These are phyloP conservation scores for Agrotis ipsilon DNA, from an alignment of 2,888 invertebrate genomes.

Conservation along the genomic window DNA sequence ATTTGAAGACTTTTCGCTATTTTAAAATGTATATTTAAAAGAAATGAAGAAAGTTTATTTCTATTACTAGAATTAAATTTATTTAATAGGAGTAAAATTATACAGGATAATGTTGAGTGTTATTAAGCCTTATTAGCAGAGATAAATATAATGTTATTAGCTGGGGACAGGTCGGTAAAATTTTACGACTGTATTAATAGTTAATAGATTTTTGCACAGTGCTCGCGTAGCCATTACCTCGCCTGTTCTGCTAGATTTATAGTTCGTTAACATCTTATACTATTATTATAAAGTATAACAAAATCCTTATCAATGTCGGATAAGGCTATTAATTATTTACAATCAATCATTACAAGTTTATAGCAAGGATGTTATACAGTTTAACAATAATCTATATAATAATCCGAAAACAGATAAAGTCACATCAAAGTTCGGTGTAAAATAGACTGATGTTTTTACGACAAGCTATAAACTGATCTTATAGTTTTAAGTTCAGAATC, in stretches of 20 bases:
- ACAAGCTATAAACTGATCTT: constrained; percentile 79
- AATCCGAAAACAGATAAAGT: constrained; percentile 75
- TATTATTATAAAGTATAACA: constrained; percentile 32
- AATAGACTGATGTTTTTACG: constrained; percentile 82
- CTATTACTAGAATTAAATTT: not conserved
- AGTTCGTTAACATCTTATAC: constrained; percentile 40
- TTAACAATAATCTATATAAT: constrained; percentile 74
- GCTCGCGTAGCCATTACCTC: constrained; percentile 21
- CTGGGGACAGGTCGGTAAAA: constrained; percentile 4
- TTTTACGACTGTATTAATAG: constrained; percentile 37
- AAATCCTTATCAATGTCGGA: constrained; percentile 43
- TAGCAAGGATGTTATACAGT: constrained; percentile 68
- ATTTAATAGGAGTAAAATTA: not conserved
- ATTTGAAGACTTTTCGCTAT: not conserved
- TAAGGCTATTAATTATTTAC: constrained; percentile 65
- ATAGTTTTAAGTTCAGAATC: constrained; percentile 84
- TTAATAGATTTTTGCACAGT: constrained; percentile 25
- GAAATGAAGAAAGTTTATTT: not conserved
- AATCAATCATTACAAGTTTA: constrained; percentile 73
- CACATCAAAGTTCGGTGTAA: constrained; percentile 80
- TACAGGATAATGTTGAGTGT: not conserved
- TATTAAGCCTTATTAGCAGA: constrained; percentile 14
- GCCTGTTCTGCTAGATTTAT: constrained; percentile 42
- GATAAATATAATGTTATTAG: constrained; percentile 19
- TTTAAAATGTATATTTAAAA: not conserved